These are phyloP conservation scores for Gephyroberyx darwinii DNA, from an alignment of 2,797 vertebrate genomes.

Conservation along the genomic window DNA sequence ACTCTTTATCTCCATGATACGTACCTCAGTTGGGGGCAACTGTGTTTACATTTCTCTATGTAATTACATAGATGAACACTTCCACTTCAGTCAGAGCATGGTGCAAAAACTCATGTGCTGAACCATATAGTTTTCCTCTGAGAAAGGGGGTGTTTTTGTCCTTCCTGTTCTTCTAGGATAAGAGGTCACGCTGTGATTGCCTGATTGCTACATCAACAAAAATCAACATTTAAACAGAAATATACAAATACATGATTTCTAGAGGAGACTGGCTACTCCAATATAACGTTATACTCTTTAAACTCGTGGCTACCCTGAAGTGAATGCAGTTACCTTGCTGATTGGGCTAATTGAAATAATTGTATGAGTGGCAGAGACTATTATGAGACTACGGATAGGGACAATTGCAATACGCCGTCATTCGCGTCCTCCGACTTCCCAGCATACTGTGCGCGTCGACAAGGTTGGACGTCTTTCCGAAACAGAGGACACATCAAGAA, in stretches of 20 bases:
- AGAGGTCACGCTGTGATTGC: neutral
- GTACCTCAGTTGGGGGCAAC: neutral
- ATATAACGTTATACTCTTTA: no score
- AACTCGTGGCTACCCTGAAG: no score
- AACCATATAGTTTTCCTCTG: neutral
- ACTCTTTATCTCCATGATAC: neutral
- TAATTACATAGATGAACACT: neutral
- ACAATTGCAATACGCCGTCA: no score
- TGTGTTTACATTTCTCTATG: neutral
- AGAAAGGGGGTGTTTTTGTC: neutral
- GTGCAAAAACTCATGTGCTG: neutral
- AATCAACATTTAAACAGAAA: neutral
- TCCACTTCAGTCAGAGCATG: neutral
- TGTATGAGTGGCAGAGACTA: no score
- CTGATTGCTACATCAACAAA: neutral
- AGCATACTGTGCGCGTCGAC: conserved; percentile 64
- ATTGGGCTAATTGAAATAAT: no score
- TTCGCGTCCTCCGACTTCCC: conserved; percentile 62
- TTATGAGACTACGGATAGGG: no score
- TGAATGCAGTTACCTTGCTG: no score
- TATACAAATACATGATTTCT: no score
- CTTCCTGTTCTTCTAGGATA: no score
- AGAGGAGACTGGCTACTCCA: neutral
- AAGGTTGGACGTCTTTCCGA: conserved; percentile 41
- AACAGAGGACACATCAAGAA: conserved; percentile 58